phyloP scores from a whole-genome alignment of 1,140 invertebrate species.

The Dreissena polymorpha region DNA sequence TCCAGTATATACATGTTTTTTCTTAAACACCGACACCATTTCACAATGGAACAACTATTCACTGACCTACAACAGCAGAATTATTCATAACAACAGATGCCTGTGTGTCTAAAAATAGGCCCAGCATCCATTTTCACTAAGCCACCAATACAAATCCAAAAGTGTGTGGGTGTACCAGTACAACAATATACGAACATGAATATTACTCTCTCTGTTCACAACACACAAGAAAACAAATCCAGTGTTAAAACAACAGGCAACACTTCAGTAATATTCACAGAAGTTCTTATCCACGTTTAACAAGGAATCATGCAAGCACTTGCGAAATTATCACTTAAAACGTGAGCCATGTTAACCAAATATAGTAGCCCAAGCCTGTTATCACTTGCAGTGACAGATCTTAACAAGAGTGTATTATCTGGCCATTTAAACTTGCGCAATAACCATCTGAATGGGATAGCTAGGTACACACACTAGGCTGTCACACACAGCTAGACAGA shows the following conservation, averaged over 20 bases:
- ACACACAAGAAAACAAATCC: not conserved
- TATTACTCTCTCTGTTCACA: too few relatives aligned
- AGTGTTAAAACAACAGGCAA: not conserved
- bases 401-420: not conserved
- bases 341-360: slow-evolving; percentile 36
- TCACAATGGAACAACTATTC: not conserved
- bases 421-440: not conserved
- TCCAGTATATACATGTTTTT: too few relatives aligned
- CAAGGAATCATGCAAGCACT: slow-evolving; percentile 3
- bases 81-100: slow-evolving; percentile 7
- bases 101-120: not conserved
- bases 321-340: slow-evolving; percentile 25
- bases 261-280: not conserved
- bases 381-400: not conserved
- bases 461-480: not conserved
- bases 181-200: not conserved
- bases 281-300: slow-evolving; percentile 7
- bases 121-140: not conserved
- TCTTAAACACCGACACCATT: too few relatives aligned
- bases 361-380: slow-evolving; percentile 13
- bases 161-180: not conserved
- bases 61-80: not conserved
- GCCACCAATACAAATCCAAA: not conserved
- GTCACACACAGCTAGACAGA: slow-evolving; percentile 7
- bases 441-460: not conserved